These are phyloP conservation scores for Equus przewalskii DNA, from an alignment of 2,113 vertebrate species.

Conservation along the genomic window DNA sequence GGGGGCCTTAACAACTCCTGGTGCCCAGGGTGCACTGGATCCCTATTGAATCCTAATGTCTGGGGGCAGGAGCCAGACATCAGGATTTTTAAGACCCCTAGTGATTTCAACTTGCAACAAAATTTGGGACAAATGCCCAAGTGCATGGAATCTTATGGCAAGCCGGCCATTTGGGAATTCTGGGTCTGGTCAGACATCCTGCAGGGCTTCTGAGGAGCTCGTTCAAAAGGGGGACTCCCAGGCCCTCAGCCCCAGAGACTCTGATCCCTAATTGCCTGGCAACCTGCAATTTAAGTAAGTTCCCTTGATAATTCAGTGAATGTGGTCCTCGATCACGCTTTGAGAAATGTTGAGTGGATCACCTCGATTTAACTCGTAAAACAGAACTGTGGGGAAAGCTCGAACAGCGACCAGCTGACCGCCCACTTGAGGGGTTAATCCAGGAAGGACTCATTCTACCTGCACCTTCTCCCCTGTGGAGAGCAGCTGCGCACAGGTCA, in stretches of 20 bases:
- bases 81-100: not conserved
- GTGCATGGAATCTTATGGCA: not conserved
- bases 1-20: not conserved
- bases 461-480: not conserved
- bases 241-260: not conserved
- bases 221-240: not conserved
- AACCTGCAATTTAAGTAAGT: not conserved
- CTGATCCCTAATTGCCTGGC: not conserved
- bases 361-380: not conserved
- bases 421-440: not conserved
- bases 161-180: not conserved
- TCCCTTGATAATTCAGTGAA: not conserved
- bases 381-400: not conserved
- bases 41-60: not conserved
- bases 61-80: not conserved
- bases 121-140: not conserved
- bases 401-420: not conserved
- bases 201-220: not conserved
- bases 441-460: not conserved
- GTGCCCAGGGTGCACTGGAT: accelerated
- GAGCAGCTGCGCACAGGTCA: not conserved
- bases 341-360: not conserved
- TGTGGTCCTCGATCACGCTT: not conserved
- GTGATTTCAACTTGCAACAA: not conserved
- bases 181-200: not conserved